A percentile compares a stretch with the other conserved stretches of the same genome.
Evolutionary conservation across 2,888 invertebrate genomes (phyloP).

Genomic region (Odontothrips loti): DNA sequence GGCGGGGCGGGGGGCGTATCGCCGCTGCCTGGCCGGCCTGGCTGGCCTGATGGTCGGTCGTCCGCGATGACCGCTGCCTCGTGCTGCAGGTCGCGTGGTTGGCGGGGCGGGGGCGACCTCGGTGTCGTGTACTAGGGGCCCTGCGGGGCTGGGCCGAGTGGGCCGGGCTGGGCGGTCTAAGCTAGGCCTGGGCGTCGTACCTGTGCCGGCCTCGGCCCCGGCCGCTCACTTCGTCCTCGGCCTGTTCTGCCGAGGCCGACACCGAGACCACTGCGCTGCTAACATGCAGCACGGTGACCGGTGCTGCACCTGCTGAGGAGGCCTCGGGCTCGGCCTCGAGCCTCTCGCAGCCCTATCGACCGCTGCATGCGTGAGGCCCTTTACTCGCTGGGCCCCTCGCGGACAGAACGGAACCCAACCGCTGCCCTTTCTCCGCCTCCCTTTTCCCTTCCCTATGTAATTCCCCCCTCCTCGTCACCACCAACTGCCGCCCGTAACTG

Average conservation of each 20-base stretch:
- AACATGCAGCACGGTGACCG: too few relatives aligned
- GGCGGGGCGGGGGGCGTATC: neutral
- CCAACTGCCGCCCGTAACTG: neutral
- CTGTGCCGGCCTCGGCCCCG: neutral
- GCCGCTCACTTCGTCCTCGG: too few relatives aligned
- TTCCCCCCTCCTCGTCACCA: neutral
- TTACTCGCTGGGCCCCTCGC: too few relatives aligned
- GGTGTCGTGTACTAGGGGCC: neutral
- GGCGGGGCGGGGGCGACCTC: neutral
- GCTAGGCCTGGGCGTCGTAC: neutral
- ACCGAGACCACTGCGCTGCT: too few relatives aligned
- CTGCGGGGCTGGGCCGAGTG: neutral
- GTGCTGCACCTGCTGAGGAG: too few relatives aligned
- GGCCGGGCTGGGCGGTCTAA: neutral
- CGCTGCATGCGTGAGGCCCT: too few relatives aligned
- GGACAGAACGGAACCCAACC: too few relatives aligned
- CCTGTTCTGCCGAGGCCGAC: too few relatives aligned
- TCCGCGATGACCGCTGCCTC: conserved; percentile 25
- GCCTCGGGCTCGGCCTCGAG: too few relatives aligned
- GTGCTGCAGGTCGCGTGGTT: conserved; percentile 17
- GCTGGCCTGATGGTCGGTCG: neutral
- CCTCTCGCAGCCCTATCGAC: too few relatives aligned
- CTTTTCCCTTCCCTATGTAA: too few relatives aligned
- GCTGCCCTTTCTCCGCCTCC: too few relatives aligned
- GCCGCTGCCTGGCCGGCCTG: neutral